Evolutionary conservation across 2,888 invertebrate species (phyloP).

Genomic region (Dicranocentrus wangi): DNA sequence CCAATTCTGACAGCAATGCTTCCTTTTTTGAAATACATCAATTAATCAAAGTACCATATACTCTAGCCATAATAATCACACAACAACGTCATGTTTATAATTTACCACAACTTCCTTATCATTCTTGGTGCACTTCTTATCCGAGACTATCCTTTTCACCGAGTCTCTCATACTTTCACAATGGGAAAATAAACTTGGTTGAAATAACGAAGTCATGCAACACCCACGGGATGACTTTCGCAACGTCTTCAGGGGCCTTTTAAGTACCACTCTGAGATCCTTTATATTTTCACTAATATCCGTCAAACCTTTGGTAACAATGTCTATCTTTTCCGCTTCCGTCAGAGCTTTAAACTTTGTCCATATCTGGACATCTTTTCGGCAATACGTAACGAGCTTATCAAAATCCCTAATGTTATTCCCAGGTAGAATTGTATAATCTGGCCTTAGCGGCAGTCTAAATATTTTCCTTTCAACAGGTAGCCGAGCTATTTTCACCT

Average conservation of each 20-base stretch:
- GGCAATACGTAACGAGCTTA: slow-evolving; percentile 38
- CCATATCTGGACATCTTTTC: slow-evolving; percentile 48
- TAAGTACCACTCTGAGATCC: slow-evolving; percentile 26
- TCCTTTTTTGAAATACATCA: too few relatives aligned
- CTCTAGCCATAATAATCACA: too few relatives aligned
- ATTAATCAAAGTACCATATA: too few relatives aligned
- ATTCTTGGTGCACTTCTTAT: neutral
- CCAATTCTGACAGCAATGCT: slow-evolving; percentile 35
- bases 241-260: slow-evolving; percentile 33
- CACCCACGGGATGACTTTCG: too few relatives aligned
- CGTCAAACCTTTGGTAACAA: slow-evolving; percentile 48
- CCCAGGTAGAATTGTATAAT: slow-evolving; percentile 42
- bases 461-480: slow-evolving; percentile 46
- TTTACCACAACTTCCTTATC: slow-evolving; percentile 9
- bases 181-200: slow-evolving; percentile 33
- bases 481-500: slow-evolving; percentile 18
- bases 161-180: slow-evolving; percentile 42
- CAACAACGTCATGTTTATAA: too few relatives aligned
- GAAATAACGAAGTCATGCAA: too few relatives aligned
- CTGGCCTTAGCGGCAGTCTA: slow-evolving; percentile 32
- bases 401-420: slow-evolving; percentile 43
- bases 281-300: slow-evolving; percentile 44
- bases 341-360: slow-evolving; percentile 22
- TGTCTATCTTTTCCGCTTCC: slow-evolving; percentile 41
- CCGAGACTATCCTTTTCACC: slow-evolving; percentile 15